phyloP scores from a whole-genome alignment of 2,888 invertebrate genomes.

The Papilio protenor region DNA sequence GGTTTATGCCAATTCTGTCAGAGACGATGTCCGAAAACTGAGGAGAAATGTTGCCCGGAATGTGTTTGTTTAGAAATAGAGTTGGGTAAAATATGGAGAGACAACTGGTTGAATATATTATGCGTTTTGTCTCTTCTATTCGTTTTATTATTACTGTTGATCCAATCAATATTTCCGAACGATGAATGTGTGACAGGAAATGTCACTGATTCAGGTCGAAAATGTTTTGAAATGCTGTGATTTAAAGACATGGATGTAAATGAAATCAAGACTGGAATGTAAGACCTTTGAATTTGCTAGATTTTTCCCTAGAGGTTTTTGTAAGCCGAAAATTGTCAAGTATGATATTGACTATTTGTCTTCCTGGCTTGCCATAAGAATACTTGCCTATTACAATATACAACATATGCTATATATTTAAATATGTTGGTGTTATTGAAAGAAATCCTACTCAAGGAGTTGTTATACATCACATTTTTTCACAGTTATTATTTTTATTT shows the following conservation, averaged over 20 bases:
- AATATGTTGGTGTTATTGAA: slow-evolving; percentile 40
- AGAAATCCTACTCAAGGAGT: neutral
- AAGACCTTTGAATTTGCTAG: slow-evolving; percentile 33
- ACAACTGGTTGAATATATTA: slow-evolving; percentile 77
- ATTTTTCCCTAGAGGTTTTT: neutral
- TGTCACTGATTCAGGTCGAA: slow-evolving; percentile 53
- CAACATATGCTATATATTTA: slow-evolving; percentile 29
- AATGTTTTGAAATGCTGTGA: slow-evolving; percentile 65
- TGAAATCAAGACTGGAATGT: slow-evolving; percentile 17
- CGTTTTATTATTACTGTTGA: slow-evolving; percentile 65
- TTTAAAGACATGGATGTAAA: slow-evolving; percentile 6
- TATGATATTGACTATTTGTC: slow-evolving; percentile 6
- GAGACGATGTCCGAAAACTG: slow-evolving; percentile 68
- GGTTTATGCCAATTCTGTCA: slow-evolving; percentile 72
- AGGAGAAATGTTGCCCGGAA: slow-evolving; percentile 69
- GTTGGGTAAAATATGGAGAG: slow-evolving; percentile 68
- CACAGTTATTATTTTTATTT: slow-evolving; percentile 7
- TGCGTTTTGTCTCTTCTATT: slow-evolving; percentile 67
- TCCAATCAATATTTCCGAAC: slow-evolving; percentile 67
- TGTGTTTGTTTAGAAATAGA: slow-evolving; percentile 73
- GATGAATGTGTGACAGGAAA: slow-evolving; percentile 58
- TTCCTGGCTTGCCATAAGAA: slow-evolving; percentile 29
- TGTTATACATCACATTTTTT: slow-evolving; percentile 7
- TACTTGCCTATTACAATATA: slow-evolving; percentile 26
- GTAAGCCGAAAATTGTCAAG: slow-evolving; percentile 32